phyloP scores from a whole-genome alignment of 2,797 vertebrate genomes.

The Hephaestus fuliginosus region DNA sequence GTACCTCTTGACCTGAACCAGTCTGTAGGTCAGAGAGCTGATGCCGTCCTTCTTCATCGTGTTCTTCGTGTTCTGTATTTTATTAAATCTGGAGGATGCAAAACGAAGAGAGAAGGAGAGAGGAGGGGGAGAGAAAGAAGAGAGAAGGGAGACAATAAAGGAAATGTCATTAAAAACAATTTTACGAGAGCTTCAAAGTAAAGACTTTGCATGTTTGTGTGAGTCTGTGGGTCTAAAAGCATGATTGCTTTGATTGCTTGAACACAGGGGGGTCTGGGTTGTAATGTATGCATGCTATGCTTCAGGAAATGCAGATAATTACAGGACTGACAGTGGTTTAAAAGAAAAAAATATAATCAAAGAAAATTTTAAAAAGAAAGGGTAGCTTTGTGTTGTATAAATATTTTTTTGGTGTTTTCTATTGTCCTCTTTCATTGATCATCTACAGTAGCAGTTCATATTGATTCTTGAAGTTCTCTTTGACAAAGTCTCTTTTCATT shows the following conservation, averaged over 20 bases:
- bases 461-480: neutral
- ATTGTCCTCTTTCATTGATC: neutral
- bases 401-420: neutral
- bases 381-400: neutral
- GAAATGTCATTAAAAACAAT: slow-evolving; percentile 16
- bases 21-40: slow-evolving; percentile 93
- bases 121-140: neutral
- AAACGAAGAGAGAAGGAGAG: slow-evolving; percentile 19
- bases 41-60: slow-evolving; percentile 99
- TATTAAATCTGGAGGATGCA: slow-evolving; percentile 90
- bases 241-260: neutral
- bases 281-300: neutral
- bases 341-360: neutral
- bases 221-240: neutral
- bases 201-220: neutral
- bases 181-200: neutral
- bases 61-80: slow-evolving; percentile 99
- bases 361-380: too few relatives aligned
- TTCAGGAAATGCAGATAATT: slow-evolving; percentile 14
- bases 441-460: neutral
- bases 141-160: slow-evolving; percentile 15
- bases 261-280: neutral
- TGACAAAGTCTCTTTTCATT: neutral
- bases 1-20: slow-evolving; percentile 91
- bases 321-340: neutral